Conservation (phyloP, 2,113 vertebrate species). For the Cygnus atratus region DNA sequence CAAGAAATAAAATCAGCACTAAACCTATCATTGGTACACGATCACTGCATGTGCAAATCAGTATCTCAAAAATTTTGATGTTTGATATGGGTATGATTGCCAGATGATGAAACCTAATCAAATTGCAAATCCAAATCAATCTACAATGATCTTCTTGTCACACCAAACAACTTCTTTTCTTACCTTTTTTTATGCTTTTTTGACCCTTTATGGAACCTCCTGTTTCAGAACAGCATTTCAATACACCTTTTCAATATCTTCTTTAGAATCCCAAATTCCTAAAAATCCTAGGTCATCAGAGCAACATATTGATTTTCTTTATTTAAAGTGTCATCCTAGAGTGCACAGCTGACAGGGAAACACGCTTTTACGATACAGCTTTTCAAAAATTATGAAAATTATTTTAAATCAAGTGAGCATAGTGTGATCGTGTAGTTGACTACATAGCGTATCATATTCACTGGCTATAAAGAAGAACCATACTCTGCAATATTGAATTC, state of each 20-base stretch:
- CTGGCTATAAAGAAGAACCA: background rate
- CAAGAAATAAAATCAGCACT: background rate
- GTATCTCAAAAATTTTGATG: background rate
- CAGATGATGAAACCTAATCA: background rate
- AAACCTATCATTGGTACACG: background rate
- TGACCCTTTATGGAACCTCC: fast-evolving
- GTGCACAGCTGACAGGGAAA: background rate
- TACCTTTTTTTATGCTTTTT: background rate
- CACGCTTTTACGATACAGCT: background rate
- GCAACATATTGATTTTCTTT: background rate
- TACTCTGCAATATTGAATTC: background rate
- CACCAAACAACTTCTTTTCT: constrained; percentile 16
- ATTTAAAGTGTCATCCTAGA: background rate
- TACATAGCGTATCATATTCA: background rate
- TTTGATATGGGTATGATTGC: background rate
- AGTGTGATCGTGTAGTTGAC: background rate
- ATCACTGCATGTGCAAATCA: background rate
- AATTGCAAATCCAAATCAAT: background rate
- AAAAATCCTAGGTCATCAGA: background rate
- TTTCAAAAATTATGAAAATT: background rate
- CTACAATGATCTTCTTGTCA: background rate
- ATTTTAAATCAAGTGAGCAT: background rate
- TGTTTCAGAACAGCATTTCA: background rate
- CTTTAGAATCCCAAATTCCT: background rate
- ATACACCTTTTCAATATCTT: background rate